A percentile compares a stretch with the other conserved stretches of the same genome.
phyloP scores from a whole-genome alignment of 2,888 invertebrate genomes.

The Brachypterus glaber region DNA sequence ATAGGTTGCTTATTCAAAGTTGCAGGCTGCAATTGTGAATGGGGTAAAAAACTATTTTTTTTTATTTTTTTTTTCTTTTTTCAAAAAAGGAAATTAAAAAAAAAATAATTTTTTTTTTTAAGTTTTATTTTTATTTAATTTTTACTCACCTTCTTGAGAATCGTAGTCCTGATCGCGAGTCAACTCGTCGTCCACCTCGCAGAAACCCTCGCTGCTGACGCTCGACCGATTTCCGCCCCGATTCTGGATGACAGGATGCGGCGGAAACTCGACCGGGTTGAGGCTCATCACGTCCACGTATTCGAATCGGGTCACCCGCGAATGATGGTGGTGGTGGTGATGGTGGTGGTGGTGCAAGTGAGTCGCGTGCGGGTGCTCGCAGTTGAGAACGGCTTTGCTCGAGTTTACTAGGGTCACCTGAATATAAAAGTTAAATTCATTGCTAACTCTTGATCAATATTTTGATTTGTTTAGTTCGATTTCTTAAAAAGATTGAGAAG shows the following conservation, averaged over 20 bases:
- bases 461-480: too few relatives aligned
- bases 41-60: too few relatives aligned
- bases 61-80: too few relatives aligned
- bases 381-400: conserved; percentile 74
- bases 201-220: conserved; percentile 92
- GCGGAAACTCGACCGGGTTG: conserved; percentile 33
- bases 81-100: too few relatives aligned
- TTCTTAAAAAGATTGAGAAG: too few relatives aligned
- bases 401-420: conserved; percentile 55
- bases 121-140: too few relatives aligned
- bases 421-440: too few relatives aligned
- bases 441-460: too few relatives aligned
- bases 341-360: conserved; percentile 38
- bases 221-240: conserved; percentile 81
- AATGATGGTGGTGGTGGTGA: conserved; percentile 39
- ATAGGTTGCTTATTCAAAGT: too few relatives aligned
- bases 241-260: conserved; percentile 40
- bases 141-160: conserved; percentile 60
- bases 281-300: conserved; percentile 41
- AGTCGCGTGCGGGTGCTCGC: conserved; percentile 45
- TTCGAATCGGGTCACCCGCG: conserved; percentile 37
- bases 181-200: conserved; percentile 85
- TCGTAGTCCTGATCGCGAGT: conserved; percentile 46
- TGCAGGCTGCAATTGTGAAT: too few relatives aligned
- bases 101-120: too few relatives aligned